Evolutionary conservation across 2,797 vertebrate genomes (phyloP).

Genomic region (Neosilurus hyrtlii): DNA sequence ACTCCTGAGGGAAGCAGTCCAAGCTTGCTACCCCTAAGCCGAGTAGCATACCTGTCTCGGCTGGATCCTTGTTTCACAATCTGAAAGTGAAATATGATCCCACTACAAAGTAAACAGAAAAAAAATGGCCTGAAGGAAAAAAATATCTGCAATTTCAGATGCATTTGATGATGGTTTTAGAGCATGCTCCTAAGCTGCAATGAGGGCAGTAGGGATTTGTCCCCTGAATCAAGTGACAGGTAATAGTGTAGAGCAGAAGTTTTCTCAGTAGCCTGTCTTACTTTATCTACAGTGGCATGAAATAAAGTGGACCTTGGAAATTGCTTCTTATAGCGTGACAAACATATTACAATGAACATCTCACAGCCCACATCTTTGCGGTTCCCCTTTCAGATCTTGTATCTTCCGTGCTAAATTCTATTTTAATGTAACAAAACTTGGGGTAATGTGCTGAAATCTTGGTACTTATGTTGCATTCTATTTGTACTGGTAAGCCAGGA

Average conservation of each 20-base stretch:
- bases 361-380: conserved; percentile 12
- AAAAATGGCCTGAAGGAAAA: not conserved
- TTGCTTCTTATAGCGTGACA: conserved; percentile 54
- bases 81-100: conserved; percentile 9
- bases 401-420: not conserved
- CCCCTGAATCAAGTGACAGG: not conserved
- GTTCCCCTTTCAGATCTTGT: not conserved
- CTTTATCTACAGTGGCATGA: conserved; percentile 41
- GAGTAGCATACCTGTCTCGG: not conserved
- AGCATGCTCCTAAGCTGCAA: not conserved
- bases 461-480: not conserved
- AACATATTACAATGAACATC: conserved; percentile 10
- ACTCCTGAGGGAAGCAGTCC: not conserved
- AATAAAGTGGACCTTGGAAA: conserved; percentile 60
- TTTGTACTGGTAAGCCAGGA: no score
- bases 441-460: conserved; percentile 19
- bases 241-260: not conserved
- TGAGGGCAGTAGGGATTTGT: not conserved
- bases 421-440: conserved; percentile 22
- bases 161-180: not conserved
- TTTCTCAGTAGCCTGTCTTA: not conserved
- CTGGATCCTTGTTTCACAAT: not conserved
- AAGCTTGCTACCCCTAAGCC: not conserved
- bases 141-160: conserved; percentile 8
- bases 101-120: not conserved